phyloP scores from a whole-genome alignment of 2,888 invertebrate species.

The Stenodera caucasica region DNA sequence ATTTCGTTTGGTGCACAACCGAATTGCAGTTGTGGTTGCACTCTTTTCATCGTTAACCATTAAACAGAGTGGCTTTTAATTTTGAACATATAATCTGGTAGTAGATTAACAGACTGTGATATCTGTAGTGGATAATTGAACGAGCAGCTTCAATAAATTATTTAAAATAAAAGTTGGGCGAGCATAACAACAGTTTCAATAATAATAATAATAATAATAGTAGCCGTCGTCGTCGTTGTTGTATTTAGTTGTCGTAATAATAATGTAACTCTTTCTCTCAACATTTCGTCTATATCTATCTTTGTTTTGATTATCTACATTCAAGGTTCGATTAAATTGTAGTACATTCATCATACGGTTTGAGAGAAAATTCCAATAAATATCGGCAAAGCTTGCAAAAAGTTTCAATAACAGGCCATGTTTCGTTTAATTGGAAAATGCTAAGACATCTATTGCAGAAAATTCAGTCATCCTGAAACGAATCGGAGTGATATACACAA shows the following conservation, averaged over 20 bases:
- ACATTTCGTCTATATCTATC: neutral
- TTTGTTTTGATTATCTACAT: neutral
- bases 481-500: neutral
- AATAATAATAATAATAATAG: too few relatives aligned
- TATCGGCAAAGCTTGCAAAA: constrained; percentile 20
- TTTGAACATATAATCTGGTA: constrained; percentile 6
- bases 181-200: neutral
- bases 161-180: constrained; percentile 20
- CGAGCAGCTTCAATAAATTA: constrained; percentile 15
- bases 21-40: neutral
- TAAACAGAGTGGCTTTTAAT: neutral
- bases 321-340: constrained; percentile 25
- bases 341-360: constrained; percentile 25
- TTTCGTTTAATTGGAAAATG: constrained; percentile 25
- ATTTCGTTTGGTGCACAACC: neutral
- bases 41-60: neutral
- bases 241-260: too few relatives aligned
- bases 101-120: constrained; percentile 4
- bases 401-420: constrained; percentile 24
- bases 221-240: too few relatives aligned
- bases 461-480: constrained; percentile 5
- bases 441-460: constrained; percentile 17
- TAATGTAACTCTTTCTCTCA: neutral
- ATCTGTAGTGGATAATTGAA: constrained; percentile 17
- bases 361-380: constrained; percentile 24